These are phyloP conservation scores for Listronotus oregonensis DNA, from an alignment of 1,140 invertebrate genomes.

Conservation along the genomic window DNA sequence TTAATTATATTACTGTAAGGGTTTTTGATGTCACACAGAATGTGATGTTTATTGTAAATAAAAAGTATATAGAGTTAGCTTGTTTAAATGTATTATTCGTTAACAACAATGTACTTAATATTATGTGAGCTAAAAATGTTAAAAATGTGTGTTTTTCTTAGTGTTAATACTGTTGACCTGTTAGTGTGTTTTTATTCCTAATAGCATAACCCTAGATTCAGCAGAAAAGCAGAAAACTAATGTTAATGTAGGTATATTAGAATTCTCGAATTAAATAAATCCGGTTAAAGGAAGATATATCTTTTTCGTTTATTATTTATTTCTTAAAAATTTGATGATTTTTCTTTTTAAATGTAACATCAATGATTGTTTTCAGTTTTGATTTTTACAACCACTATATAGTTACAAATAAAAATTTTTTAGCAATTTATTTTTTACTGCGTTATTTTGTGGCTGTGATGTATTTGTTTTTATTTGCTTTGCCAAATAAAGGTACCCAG, in stretches of 20 bases:
- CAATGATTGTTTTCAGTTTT: too few species aligned
- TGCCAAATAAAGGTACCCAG: too few species aligned
- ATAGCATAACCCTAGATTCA: conserved; percentile 7
- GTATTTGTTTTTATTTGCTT: too few species aligned
- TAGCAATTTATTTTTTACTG: too few species aligned
- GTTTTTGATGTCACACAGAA: conserved; percentile 2
- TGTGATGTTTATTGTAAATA: conserved; percentile 10
- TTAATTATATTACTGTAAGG: neutral
- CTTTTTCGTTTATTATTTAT: neutral
- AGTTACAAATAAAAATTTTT: too few species aligned
- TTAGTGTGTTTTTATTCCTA: conserved; percentile 2
- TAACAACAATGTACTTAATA: neutral
- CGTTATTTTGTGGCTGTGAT: too few species aligned
- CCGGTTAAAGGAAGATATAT: neutral
- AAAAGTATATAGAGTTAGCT: neutral
- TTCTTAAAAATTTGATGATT: too few species aligned
- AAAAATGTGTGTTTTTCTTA: too few species aligned
- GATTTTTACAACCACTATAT: too few species aligned
- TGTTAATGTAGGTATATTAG: conserved; percentile 1
- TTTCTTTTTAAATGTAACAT: too few species aligned
- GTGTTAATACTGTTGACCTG: too few species aligned
- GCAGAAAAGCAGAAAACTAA: neutral
- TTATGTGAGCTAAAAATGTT: neutral
- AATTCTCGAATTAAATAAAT: conserved; percentile 12
- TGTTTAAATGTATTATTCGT: neutral